These are phyloP conservation scores for Patella caerulea DNA, from an alignment of 2,888 invertebrate species.

Conservation along the genomic window DNA sequence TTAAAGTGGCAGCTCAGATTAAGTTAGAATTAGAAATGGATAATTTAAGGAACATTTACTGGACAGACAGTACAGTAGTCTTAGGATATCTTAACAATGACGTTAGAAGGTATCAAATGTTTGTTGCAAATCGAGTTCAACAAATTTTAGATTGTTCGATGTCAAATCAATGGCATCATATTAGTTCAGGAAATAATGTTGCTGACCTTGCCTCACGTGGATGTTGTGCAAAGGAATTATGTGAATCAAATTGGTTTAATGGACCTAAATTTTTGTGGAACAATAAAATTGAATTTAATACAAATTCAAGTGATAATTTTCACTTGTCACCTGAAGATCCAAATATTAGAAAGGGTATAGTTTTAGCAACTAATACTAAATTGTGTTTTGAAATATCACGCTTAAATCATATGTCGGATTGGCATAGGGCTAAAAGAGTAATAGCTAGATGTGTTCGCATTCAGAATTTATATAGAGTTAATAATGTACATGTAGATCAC, in stretches of 20 bases:
- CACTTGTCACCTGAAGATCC: too few species aligned
- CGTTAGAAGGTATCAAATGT: slow-evolving; percentile 27
- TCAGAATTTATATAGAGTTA: too few species aligned
- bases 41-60: not conserved
- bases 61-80: not conserved
- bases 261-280: slow-evolving; percentile 33
- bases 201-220: slow-evolving; percentile 39
- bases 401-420: too few species aligned
- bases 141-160: slow-evolving; percentile 25
- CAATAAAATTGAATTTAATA: not conserved
- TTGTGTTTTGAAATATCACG: too few species aligned
- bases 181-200: slow-evolving; percentile 29
- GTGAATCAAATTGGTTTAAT: slow-evolving; percentile 23
- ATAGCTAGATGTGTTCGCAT: too few species aligned
- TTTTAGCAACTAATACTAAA: too few species aligned
- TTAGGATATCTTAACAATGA: too few species aligned
- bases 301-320: too few species aligned
- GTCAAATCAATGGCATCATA: slow-evolving; percentile 32
- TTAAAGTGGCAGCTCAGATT: slow-evolving; percentile 15
- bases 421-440: too few species aligned
- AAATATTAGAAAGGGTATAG: too few species aligned
- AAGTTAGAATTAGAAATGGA: slow-evolving; percentile 11
- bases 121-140: slow-evolving; percentile 34
- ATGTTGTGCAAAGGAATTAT: slow-evolving; percentile 16
- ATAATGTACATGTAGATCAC: too few species aligned